Base-by-base conservation (phyloP, 2,888 invertebrate genomes). In the Coenonympha glycerion region DNA sequence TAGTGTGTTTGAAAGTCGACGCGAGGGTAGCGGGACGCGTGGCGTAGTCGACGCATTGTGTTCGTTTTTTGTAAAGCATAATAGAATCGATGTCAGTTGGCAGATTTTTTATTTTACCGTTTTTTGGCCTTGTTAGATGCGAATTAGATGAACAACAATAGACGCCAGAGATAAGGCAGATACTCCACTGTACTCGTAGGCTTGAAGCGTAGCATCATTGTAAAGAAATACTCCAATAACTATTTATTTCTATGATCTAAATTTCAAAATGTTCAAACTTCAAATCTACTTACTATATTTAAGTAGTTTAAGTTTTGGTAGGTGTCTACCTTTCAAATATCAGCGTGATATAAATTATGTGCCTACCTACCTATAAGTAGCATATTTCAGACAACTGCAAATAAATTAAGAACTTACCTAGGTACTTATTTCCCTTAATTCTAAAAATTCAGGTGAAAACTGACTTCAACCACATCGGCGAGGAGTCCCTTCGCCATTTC, bases 61-160 rank as follows among this genome's bases (percentile, higher is more conserved):
- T 79, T 78, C 76, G 77, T 84, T 86, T 86, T 83, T 85, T 82
- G 74, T 63, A 65, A n/a, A 70, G 73, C 62, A 68, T 73, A 78
- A 78, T 84, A 83, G 84, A 86, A 86, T 83, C 78, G 84, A 86
- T 85, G 86, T 84, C 86, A 86, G 86, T 86, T 86, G 84, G 84
- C 85, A 82, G 81, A 82, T 83, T 86, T 83, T 85, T 85, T 84
- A 76, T 78, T 80, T 78, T 82, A 84, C 85, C 84, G 84, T 83
- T 83, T 85, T 84, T 84, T 78, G 82, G 81, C 85, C 84, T 82
- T 73, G 78, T 81, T 79, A 65, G 49, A 49, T 39, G 53, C 51
- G 50, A 49, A 53, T 49, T 48, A 50, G 58, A 54, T 55, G 44
- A 52, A 50, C 50, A 46, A 53, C 48, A 57, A 51, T 53, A 52